Evolutionary conservation across 2,113 vertebrate genomes (phyloP), one percentile per base, ranked within the genome.

Genomic region (Laticauda laticaudata): DNA sequence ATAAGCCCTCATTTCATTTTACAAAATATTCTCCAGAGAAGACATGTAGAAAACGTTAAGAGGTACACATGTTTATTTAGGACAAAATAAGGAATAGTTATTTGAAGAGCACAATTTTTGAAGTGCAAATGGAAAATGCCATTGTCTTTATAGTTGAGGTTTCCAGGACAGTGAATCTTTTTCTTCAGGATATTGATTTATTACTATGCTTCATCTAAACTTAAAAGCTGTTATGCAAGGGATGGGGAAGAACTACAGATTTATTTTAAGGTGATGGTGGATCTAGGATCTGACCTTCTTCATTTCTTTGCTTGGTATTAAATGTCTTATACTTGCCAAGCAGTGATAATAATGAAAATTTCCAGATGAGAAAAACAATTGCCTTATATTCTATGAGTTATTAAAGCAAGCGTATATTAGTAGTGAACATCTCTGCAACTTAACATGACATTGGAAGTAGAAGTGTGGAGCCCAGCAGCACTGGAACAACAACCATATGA

Each of bases 81-180:
- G n/a, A 81, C 81, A 87, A 91, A n/a, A 87, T 15, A 24, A n/a
- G 18, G 75, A 0, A 0, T 39, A 23, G 61, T 1, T 45, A 55
- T 2, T 34, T 0, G 34, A 55, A 29, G 21, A 23, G 0, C n/a
- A 53, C 9, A 23, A 1, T 43, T 57, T 54, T 4, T 45, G n/a
- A 34, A 39, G 75, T 90, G 92, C 43, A 86, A 90, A 90, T 1
- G 75, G 34, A 81, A 81, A 81, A 81, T 81, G 34, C 75, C 75
- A 81, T 34, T 81, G 34, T 6, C 75, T 81, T 43, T 81, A 81
- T 21, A 81, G 18, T 39, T 69, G 48, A 14, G 11, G n/a, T 18
- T 85, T 15, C 43, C 55, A 9, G 0, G 29, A 9, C 3, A 23
- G 5, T 0, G 0, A 29, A 20, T 4, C 29, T 43, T 0, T 6